phyloP scores from a whole-genome alignment of 2,888 invertebrate species.

The Noctua janthe region DNA sequence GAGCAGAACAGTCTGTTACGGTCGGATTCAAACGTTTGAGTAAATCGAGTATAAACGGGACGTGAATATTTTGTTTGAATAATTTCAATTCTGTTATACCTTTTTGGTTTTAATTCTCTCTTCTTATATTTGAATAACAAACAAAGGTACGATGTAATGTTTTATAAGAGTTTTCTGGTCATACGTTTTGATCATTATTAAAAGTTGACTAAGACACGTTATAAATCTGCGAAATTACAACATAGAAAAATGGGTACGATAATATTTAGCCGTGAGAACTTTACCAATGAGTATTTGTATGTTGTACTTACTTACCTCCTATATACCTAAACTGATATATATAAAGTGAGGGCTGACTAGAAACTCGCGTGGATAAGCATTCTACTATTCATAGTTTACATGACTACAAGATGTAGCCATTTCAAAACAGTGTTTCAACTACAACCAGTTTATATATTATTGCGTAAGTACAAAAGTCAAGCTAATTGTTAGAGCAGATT shows the following conservation, averaged over 20 bases:
- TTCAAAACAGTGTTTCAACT: conserved; percentile 46
- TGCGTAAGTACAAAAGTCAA: conserved; percentile 13
- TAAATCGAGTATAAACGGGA: conserved; percentile 30
- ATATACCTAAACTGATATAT: not conserved
- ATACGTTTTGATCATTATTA: not conserved
- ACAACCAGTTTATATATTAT: conserved; percentile 29
- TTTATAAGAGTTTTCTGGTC: not conserved
- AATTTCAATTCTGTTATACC: conserved; percentile 33
- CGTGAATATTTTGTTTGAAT: conserved; percentile 44
- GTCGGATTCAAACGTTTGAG: conserved; percentile 35
- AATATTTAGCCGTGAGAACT: not conserved
- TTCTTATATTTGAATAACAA: not conserved
- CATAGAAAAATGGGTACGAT: not conserved
- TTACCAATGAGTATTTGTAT: not conserved
- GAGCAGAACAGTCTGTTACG: conserved; percentile 23
- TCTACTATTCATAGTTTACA: conserved; percentile 9
- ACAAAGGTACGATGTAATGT: not conserved
- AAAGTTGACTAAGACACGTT: not conserved
- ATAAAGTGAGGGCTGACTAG: not conserved
- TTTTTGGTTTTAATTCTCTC: conserved; percentile 5
- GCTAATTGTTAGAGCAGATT: conserved; percentile 23
- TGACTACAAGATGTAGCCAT: conserved; percentile 29
- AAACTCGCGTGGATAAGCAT: conserved; percentile 12
- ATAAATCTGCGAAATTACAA: not conserved
- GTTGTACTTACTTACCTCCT: not conserved